These are phyloP conservation scores for Tragulus kanchil DNA, from an alignment of 2,113 vertebrate species.

Conservation along the genomic window DNA sequence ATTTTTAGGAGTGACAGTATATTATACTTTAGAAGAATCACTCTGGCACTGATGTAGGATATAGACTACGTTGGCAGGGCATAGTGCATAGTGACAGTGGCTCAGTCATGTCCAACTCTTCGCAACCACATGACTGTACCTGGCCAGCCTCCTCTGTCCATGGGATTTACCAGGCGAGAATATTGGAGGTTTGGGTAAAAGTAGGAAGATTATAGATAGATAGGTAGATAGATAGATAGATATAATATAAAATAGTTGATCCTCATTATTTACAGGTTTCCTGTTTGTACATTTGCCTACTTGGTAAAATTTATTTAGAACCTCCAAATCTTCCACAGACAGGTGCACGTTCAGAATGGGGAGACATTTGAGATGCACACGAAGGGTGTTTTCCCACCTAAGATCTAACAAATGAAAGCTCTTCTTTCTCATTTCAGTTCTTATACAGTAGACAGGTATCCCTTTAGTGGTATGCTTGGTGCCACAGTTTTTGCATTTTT, in stretches of 20 bases:
- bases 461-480: neutral
- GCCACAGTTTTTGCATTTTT: neutral
- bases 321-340: neutral
- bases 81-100: neutral
- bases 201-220: neutral
- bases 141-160: neutral
- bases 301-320: neutral
- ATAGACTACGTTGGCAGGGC: neutral
- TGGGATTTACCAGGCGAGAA: neutral
- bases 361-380: neutral
- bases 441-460: neutral
- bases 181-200: neutral
- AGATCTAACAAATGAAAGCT: neutral
- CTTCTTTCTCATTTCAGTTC: neutral
- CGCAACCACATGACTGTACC: neutral
- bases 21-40: neutral
- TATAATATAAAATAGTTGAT: neutral
- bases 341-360: neutral
- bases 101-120: neutral
- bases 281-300: neutral
- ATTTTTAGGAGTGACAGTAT: neutral
- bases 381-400: neutral
- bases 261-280: neutral
- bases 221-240: neutral
- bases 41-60: neutral